Evolutionary conservation across 2,888 invertebrate genomes (phyloP), one percentile per base, ranked within the genome.

Genomic region (Mesorhabditis belari): DNA sequence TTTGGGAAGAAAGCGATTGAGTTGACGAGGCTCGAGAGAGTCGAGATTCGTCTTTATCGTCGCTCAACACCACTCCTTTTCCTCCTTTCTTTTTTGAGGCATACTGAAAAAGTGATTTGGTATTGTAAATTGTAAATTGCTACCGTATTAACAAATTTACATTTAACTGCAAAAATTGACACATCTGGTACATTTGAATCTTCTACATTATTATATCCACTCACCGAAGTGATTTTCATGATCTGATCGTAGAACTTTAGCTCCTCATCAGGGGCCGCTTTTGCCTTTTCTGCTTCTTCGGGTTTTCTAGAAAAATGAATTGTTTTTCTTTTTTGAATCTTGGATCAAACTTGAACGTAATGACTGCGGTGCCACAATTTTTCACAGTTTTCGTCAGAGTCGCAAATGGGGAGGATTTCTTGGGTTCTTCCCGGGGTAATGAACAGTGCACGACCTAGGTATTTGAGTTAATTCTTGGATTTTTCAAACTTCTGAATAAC

Each of bases 301-400:
- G 67, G 62, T 21, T 69, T 67, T 60, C 77, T 76, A 57, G 66
- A 73, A 23, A 44, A 55, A 25, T 52, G n/a, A 4, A 24, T 58
- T 27, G 4, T 25, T 60, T n/a, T 19, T 28, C 9, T 56, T 61
- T 58, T 23, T n/a, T n/a, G n/a, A n/a, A n/a, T n/a, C n/a, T n/a
- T n/a, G n/a, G n/a, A n/a, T n/a, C n/a, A n/a, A 12, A 77, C 77
- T 78, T 78, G 67, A 77, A 80, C 1, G 76, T 77, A 23, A 80
- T 72, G 4, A 69, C 67, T 17, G 73, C 77, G 17, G 70, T 72
- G 58, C 75, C 75, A 52, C 72, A 75, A 52, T 75, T 75, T 26
- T 69, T 68, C 3, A 64, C 60, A 51, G 68, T 66, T 52, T 70
- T 73, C 6, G 74, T 75, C 35, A 80, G 60, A 5, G 78, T 77